Base-by-base conservation (phyloP, 2,797 vertebrate genomes). In the Rhinatrema bivittatum region DNA sequence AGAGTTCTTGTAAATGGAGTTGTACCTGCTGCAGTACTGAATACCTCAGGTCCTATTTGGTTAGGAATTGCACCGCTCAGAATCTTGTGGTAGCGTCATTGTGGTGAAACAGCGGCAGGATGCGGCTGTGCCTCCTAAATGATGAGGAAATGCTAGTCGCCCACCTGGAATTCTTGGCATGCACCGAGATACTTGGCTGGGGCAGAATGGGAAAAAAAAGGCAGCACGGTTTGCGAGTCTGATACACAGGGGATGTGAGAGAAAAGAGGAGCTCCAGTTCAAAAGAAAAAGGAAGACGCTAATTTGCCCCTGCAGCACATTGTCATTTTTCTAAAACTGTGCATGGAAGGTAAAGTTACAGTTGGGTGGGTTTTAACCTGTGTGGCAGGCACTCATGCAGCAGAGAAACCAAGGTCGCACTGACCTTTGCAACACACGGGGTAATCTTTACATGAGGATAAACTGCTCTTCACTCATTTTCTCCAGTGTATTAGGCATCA, bases 371-470 rank as follows among this genome's bases (percentile, higher is more conserved):
- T 17, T 68, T 46, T 56, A 42, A 28, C 49, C 57, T 51, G 8
- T 22, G 50, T 42, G 20, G 53, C 42, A 62, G 50, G 42, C 39
- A 34, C 26, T 24, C 47, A 38, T 31, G 16, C 2, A 3, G 22
- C 46, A 57, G 48, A 68, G 64, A 72, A 60, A 50, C 32, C 29
- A 53, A 50, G 12, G 44, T 60, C 50, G 56, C 46, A 39, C 35
- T 66, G 53, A 64, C 52, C 63, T 70, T 72, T 56, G 13, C 34
- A 36, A 32, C 30, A 6, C 47, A 11, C 25, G 43, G 40, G 41
- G 26, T 58, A 35, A 38, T 53, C 53, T 56, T 32, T 51, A 29
- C 53, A 13, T 18, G 43, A 25, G 23, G 25, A 51, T 67, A 25
- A 62, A 42, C 40, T 50, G 12, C 36, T 50, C 52, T 50, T 24